Evolutionary conservation across 2,888 invertebrate species (phyloP).

Genomic region (Hypena proboscidalis): DNA sequence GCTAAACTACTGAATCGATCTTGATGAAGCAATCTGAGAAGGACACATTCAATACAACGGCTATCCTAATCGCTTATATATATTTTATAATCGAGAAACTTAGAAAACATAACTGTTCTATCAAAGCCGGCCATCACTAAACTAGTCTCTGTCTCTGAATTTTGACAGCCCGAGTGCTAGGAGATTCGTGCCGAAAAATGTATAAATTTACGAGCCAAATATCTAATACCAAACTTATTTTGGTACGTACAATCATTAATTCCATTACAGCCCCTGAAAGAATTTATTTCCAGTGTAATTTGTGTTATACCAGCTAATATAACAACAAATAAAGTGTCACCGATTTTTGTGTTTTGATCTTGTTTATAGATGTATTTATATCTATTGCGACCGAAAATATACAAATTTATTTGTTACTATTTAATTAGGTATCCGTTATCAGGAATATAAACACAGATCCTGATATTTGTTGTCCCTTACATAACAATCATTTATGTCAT

Average conservation of each 20-base stretch:
- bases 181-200: conserved; percentile 79
- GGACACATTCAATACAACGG: too few relatives aligned
- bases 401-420: conserved; percentile 2
- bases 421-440: conserved; percentile 13
- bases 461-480: conserved; percentile 74
- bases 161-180: conserved; percentile 74
- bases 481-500: conserved; percentile 76
- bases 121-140: too few relatives aligned
- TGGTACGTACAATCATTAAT: conserved; percentile 59
- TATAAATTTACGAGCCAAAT: conserved; percentile 77
- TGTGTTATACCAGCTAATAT: not conserved
- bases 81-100: too few relatives aligned
- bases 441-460: conserved; percentile 46
- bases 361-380: conserved; percentile 17
- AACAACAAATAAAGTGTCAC: not conserved
- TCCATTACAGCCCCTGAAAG: not conserved
- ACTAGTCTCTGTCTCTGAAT: conserved; percentile 61
- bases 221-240: conserved; percentile 70
- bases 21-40: too few relatives aligned
- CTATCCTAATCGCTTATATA: too few relatives aligned
- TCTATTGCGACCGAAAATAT: conserved; percentile 7
- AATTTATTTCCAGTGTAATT: not conserved
- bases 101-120: conserved; percentile 20
- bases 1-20: too few relatives aligned
- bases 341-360: conserved; percentile 33